Evolutionary conservation across 35 echinoderm and acorn worm genomes (phyloP).

Genomic region (Diadema setosum): DNA sequence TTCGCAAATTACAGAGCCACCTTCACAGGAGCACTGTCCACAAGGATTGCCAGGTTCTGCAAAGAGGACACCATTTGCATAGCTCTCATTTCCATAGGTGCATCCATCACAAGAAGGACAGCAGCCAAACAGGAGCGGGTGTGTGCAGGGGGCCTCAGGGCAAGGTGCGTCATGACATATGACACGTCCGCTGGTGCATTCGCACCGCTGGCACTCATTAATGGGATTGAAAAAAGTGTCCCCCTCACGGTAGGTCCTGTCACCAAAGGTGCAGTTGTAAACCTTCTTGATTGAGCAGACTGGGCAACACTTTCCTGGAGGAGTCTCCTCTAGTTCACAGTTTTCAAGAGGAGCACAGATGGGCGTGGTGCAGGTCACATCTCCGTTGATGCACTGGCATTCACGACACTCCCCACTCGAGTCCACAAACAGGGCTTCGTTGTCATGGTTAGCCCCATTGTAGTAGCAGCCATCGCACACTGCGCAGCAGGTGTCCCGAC

Average conservation of each 20-base stretch:
- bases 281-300: not conserved
- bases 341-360: conserved; percentile 26
- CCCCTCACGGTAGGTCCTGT: not conserved
- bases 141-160: not conserved
- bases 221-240: conserved; percentile 20
- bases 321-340: conserved; percentile 33
- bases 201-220: conserved; percentile 13
- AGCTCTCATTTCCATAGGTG: conserved; percentile 30
- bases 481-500: conserved; percentile 39
- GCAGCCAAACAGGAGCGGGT: not conserved
- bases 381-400: conserved; percentile 61
- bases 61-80: conserved; percentile 43
- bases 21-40: conserved; percentile 56
- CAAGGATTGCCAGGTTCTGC: conserved; percentile 66
- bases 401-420: conserved; percentile 18
- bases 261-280: not conserved
- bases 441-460: conserved; percentile 18
- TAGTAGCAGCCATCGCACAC: conserved; percentile 52
- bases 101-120: conserved; percentile 42
- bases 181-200: not conserved
- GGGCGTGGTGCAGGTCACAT: conserved; percentile 41
- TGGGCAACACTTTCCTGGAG: conserved; percentile 56
- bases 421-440: conserved; percentile 36
- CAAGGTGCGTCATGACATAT: not conserved
- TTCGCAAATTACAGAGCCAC: conserved; percentile 30